Evolutionary conservation across 1,140 invertebrate species (phyloP), one percentile per base, ranked within the genome.

Genomic region (Apis florea): DNA sequence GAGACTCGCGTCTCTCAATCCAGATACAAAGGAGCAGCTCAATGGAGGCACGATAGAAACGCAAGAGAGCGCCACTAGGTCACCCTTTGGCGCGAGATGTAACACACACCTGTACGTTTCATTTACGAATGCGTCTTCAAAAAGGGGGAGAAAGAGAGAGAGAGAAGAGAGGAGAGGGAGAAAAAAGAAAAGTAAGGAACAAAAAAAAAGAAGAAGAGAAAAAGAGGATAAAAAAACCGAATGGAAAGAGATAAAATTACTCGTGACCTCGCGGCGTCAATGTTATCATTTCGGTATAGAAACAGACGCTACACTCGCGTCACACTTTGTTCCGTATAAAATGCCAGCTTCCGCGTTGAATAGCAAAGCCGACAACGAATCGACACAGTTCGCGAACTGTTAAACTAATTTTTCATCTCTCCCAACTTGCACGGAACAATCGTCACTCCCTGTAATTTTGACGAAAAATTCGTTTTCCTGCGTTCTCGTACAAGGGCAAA

Each of bases 381-480:
- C 21, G 64, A 68, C 79, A 76, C 64, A 54, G 63, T 69, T 82
- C 26, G 47, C 53, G 17, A 26, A 24, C n/a, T n/a, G 63, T 24
- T 68, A 68, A 76, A 76, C 54, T 68, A 68, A 82, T 82, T 82
- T 64, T 54, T 76, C 71, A 47, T 49, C 69, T 49, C 69, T 21
- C 0, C 11, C 66, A 12, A 49, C 66, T 24, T 47, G 63, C 53
- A 2, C n/a, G n/a, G 59, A 17, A 64, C 70, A 51, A 21, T 66
- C 17, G 31, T 26, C 61, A 26, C 10, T 8, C 21, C 1, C 47
- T 26, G 51, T 15, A 49, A 56, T 58, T 73, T 58, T 19, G 12
- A 49, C 31, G 59, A n/a, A 61, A 56, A 61, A 79, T 21, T 21
- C 74, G 6, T 56, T 68, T 47, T n/a, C 49, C 64, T 56, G 74